Evolutionary conservation across 2,797 vertebrate species (phyloP).

Genomic region (Pantherophis alleghaniensis): DNA sequence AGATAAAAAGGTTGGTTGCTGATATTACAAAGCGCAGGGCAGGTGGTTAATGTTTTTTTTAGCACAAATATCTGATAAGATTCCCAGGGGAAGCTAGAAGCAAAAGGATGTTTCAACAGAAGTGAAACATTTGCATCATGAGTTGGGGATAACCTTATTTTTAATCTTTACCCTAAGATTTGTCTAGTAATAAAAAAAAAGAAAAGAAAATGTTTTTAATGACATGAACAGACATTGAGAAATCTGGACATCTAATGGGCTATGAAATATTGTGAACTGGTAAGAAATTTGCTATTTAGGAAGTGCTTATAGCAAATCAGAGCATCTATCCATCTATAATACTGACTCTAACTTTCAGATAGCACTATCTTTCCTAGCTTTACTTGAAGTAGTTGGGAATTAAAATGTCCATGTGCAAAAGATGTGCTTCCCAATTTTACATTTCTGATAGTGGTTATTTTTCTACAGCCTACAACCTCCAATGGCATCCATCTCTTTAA

Average conservation of each 20-base stretch:
- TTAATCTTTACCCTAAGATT: constrained; percentile 48
- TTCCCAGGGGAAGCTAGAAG: constrained; percentile 63
- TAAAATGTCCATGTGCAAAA: not conserved
- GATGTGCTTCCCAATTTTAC: not conserved
- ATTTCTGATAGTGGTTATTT: not conserved
- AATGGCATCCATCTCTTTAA: not conserved
- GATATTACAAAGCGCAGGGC: constrained; percentile 69
- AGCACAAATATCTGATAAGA: constrained; percentile 70
- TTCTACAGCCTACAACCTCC: not conserved
- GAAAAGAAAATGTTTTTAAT: constrained; percentile 16
- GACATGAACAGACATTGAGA: constrained; percentile 16
- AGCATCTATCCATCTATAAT: not conserved
- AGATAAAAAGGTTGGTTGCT: constrained; percentile 75
- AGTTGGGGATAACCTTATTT: constrained; percentile 70
- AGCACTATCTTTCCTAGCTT: not conserved
- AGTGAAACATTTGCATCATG: constrained; percentile 67
- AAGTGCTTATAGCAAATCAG: constrained; percentile 43
- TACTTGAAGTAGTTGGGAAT: not conserved
- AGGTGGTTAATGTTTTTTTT: constrained; percentile 72
- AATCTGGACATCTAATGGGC: not conserved
- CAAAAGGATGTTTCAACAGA: constrained; percentile 75
- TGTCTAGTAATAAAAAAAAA: constrained; percentile 55
- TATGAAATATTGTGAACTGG: constrained; percentile 14
- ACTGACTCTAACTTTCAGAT: not conserved
- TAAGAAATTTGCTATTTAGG: constrained; percentile 41